These are phyloP conservation scores for Luidia sarsii DNA, from an alignment of 53 echinoderm and acorn worm species.

Conservation along the genomic window DNA sequence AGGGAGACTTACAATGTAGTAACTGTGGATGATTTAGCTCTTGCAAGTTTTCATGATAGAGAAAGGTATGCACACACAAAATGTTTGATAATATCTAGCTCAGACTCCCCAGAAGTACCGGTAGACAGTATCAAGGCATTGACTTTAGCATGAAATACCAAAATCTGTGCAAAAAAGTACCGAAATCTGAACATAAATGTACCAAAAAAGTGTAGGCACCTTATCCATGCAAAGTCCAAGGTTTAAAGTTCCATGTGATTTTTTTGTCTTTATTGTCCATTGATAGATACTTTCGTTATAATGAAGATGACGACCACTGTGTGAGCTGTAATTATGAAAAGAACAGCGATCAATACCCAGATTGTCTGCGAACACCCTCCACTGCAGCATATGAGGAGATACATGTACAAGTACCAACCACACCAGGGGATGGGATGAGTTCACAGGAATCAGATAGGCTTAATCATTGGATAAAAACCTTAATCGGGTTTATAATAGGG, in stretches of 20 bases:
- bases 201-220: background rate
- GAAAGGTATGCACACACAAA: background rate
- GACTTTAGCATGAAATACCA: background rate
- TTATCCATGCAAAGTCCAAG: background rate
- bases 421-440: no score
- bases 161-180: background rate
- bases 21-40: background rate
- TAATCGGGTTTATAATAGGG: no score
- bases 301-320: background rate
- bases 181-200: background rate
- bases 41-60: background rate
- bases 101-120: no score
- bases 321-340: background rate
- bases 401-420: no score
- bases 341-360: background rate
- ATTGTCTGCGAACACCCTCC: background rate
- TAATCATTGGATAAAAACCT: no score
- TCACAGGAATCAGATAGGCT: no score
- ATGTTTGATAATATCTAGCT: no score
- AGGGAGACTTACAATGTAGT: background rate
- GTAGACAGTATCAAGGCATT: no score
- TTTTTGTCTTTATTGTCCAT: background rate
- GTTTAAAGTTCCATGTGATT: background rate
- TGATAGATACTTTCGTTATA: background rate
- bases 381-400: no score